A percentile compares a stretch with the other conserved stretches of the same genome.
Conservation (phyloP, 2,888 invertebrate species). For the Lepidocyrtoides sp. region DNA sequence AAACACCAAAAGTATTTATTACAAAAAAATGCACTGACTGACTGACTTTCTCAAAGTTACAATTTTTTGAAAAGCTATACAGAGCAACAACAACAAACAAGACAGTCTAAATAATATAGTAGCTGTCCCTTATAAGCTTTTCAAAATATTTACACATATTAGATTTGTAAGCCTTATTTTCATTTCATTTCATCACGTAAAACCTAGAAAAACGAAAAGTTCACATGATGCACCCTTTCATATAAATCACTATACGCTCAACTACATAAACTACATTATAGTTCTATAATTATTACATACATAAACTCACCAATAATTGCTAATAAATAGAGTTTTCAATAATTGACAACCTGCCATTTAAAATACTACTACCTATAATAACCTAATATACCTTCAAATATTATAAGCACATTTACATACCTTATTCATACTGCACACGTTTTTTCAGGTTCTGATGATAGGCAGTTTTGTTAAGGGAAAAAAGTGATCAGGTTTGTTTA, state of each 20-base stretch:
- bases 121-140: too few species aligned
- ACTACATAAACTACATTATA: neutral
- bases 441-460: too few species aligned
- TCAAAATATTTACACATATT: neutral
- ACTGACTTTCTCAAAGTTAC: neutral
- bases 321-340: constrained; percentile 1
- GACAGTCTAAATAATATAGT: too few species aligned
- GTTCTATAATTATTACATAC: neutral
- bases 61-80: too few species aligned
- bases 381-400: neutral
- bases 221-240: too few species aligned
- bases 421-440: too few species aligned
- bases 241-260: constrained; percentile 10
- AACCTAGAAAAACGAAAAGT: too few species aligned
- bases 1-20: too few species aligned
- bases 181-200: neutral
- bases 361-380: neutral
- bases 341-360: constrained; percentile 23
- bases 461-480: neutral
- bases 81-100: too few species aligned
- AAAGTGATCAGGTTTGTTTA: neutral
- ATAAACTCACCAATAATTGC: neutral
- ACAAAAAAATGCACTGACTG: neutral
- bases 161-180: too few species aligned
- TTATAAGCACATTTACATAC: too few species aligned